Conservation (phyloP, 2,888 invertebrate species). For the Polietes domitor region DNA sequence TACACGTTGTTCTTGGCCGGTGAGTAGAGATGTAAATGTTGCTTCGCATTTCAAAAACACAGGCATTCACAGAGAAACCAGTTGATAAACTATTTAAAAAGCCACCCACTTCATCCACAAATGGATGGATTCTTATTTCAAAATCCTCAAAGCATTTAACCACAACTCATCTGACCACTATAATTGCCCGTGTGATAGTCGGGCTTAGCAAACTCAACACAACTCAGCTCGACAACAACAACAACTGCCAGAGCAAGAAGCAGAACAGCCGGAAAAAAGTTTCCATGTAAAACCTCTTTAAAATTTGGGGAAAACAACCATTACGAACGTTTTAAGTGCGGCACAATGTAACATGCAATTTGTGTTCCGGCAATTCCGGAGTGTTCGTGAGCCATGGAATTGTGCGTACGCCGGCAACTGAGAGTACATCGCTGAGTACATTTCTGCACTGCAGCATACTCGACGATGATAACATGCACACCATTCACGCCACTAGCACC, state of each 20-base stretch:
- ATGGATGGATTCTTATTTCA: neutral
- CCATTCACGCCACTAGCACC: neutral
- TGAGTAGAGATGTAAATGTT: neutral
- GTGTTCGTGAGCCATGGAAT: conserved; percentile 4
- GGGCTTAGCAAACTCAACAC: conserved; percentile 34
- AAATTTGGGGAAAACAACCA: conserved; percentile 50
- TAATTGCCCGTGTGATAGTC: conserved; percentile 33
- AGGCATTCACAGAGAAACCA: no score
- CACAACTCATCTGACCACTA: neutral
- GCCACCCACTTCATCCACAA: neutral
- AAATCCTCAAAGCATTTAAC: neutral
- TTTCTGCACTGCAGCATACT: neutral
- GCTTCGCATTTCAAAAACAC: neutral
- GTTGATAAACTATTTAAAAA: no score
- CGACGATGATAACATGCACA: conserved; percentile 38
- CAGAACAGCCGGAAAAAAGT: conserved; percentile 35
- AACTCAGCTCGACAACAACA: no score
- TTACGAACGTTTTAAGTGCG: conserved; percentile 51
- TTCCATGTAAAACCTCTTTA: conserved; percentile 33
- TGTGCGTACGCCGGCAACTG: conserved; percentile 10
- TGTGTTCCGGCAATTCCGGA: conserved; percentile 50
- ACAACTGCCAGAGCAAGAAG: neutral
- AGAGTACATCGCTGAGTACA: neutral
- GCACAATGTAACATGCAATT: conserved; percentile 47
- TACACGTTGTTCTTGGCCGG: no score